Percentiles rank a stretch among this genome's conserved stretches.
Evolutionary conservation across 2,888 invertebrate genomes (phyloP).

Genomic region (Drosophila picticornis): DNA sequence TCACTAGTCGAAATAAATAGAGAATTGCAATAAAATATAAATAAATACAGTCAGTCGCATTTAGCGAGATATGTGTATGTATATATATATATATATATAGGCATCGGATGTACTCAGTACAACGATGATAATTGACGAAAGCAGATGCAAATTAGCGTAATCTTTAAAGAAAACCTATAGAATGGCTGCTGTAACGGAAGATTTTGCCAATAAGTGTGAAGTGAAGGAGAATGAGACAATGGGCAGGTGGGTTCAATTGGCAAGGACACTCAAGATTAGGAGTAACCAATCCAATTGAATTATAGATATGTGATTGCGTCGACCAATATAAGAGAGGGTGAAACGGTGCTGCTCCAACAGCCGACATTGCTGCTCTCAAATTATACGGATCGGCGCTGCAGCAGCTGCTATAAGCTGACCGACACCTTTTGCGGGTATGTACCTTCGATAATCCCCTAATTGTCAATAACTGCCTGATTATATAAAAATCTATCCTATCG

Average conservation of each 20-base stretch:
- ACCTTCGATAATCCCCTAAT: not conserved
- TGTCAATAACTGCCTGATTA: not conserved
- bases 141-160: slow-evolving; percentile 46
- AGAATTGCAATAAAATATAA: slow-evolving; percentile 70
- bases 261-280: not conserved
- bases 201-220: slow-evolving; percentile 79
- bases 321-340: slow-evolving; percentile 86
- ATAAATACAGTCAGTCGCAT: slow-evolving; percentile 44
- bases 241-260: slow-evolving; percentile 74
- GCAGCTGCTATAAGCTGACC: slow-evolving; percentile 86
- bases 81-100: not conserved
- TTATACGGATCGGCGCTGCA: slow-evolving; percentile 84
- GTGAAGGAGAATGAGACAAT: slow-evolving; percentile 72
- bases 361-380: slow-evolving; percentile 87
- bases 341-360: slow-evolving; percentile 86
- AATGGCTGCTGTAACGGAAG: slow-evolving; percentile 69
- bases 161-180: slow-evolving; percentile 4
- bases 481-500: slow-evolving; percentile 8
- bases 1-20: slow-evolving; percentile 65
- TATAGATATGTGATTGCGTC: slow-evolving; percentile 84
- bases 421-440: slow-evolving; percentile 79
- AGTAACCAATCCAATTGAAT: not conserved
- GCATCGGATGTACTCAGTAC: slow-evolving; percentile 35
- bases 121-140: slow-evolving; percentile 45
- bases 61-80: slow-evolving; percentile 2